phyloP scores from a whole-genome alignment of 2,797 vertebrate species.

The Anableps anableps region DNA sequence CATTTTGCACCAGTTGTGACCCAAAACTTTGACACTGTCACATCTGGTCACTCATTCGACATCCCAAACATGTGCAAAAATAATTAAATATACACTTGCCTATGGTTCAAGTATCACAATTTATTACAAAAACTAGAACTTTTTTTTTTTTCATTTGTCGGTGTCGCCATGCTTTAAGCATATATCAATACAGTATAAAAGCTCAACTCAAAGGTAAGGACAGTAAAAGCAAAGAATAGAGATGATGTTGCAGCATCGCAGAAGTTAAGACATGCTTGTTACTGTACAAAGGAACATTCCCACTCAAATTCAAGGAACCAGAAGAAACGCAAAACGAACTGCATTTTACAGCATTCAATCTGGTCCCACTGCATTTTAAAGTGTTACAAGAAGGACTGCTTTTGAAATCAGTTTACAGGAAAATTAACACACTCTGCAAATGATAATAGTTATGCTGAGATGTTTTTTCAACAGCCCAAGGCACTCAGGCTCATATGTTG shows the following conservation, averaged over 20 bases:
- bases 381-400: conserved; percentile 59
- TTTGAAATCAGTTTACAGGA: conserved; percentile 59
- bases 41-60: not conserved
- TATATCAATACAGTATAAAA: conserved; percentile 88
- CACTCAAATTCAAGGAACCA: conserved; percentile 74
- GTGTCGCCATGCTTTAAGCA: conserved; percentile 87
- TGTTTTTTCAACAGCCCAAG: conserved; percentile 84
- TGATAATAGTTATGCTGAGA: conserved; percentile 76
- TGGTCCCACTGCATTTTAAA: conserved; percentile 38
- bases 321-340: conserved; percentile 68
- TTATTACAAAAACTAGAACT: conserved; percentile 88
- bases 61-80: conserved; percentile 28
- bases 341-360: conserved; percentile 65
- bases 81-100: conserved; percentile 36
- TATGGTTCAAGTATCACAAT: conserved; percentile 84
- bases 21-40: not conserved
- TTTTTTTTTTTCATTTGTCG: conserved; percentile 79
- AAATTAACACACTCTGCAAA: conserved; percentile 78
- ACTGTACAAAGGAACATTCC: conserved; percentile 82
- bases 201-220: conserved; percentile 76
- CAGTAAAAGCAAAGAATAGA: conserved; percentile 80
- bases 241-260: conserved; percentile 80
- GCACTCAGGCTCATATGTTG: conserved; percentile 88
- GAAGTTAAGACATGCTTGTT: conserved; percentile 83
- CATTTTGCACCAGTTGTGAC: not conserved